phyloP scores from a whole-genome alignment of 2,797 vertebrate genomes.

The Luscinia megarhynchos region DNA sequence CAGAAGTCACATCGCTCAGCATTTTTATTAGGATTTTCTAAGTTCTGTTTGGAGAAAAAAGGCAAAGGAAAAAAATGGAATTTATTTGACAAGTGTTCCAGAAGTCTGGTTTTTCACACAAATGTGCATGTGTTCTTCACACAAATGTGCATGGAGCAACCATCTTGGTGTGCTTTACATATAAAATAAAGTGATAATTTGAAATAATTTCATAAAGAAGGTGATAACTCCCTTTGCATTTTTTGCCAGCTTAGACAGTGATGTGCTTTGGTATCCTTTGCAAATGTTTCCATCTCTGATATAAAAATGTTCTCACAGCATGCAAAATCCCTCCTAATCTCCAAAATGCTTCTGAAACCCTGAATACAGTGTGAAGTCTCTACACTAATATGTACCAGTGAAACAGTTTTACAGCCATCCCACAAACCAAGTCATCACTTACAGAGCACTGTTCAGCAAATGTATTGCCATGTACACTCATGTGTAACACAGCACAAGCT shows the following conservation, averaged over 20 bases:
- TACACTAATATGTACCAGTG: not conserved
- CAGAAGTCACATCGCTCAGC: not conserved
- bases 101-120: not conserved
- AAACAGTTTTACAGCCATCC: not conserved
- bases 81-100: not conserved
- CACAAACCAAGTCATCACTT: rapidly evolving
- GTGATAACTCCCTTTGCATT: not conserved
- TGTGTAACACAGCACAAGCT: not conserved
- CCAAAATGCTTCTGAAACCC: not conserved
- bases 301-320: not conserved
- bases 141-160: not conserved
- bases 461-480: not conserved
- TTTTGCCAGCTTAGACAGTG: not conserved
- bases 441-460: not conserved
- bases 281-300: not conserved
- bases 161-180: not conserved
- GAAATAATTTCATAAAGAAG: not conserved
- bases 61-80: not conserved
- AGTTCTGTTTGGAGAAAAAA: not conserved
- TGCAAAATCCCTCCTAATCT: constrained; percentile 4
- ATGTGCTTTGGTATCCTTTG: not conserved
- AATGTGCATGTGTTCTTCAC: not conserved
- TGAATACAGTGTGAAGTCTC: not conserved
- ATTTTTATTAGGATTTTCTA: not conserved
- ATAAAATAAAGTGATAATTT: not conserved